A percentile compares a stretch with the other conserved stretches of the same genome.
Conservation (phyloP, 2,888 invertebrate genomes). For the Sinopyrophorus schimmeli region DNA sequence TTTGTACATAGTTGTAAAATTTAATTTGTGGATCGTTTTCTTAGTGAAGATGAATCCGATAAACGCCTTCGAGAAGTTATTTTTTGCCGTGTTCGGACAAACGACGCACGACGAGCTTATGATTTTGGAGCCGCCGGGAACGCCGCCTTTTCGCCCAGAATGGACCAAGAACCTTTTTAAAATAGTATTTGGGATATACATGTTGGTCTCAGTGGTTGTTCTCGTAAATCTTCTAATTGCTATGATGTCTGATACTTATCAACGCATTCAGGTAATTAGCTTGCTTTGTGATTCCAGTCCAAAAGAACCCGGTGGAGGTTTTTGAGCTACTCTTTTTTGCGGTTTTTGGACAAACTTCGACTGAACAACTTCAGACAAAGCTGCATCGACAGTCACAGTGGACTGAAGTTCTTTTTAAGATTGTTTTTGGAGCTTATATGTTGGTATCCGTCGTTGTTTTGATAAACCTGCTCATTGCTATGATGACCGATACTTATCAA, state of each 20-base stretch:
- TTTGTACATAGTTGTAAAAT: conserved; percentile 7
- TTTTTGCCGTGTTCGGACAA: conserved; percentile 97
- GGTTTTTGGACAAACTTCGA: conserved; percentile 92
- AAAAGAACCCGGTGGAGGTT: conserved; percentile 87
- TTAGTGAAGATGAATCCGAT: conserved; percentile 84
- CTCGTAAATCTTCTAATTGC: conserved; percentile 99
- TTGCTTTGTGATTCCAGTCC: conserved; percentile 73
- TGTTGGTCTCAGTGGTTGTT: conserved; percentile 97
- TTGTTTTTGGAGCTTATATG: conserved; percentile 93
- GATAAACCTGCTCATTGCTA: conserved; percentile 99
- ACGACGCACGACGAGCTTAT: conserved; percentile 80
- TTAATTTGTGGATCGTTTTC: conserved; percentile 43
- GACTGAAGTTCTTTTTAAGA: conserved; percentile 86
- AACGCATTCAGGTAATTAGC: conserved; percentile 92
- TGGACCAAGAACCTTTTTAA: conserved; percentile 89
- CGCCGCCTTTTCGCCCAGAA: conserved; percentile 73
- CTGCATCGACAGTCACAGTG: conserved; percentile 70
- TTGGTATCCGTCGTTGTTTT: conserved; percentile 98
- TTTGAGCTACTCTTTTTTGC: conserved; percentile 99
- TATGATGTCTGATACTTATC: conserved; percentile 99
- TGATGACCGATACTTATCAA: conserved; percentile 99
- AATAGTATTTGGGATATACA: conserved; percentile 94
- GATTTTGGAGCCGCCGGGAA: conserved; percentile 46
- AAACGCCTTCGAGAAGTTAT: conserved; percentile 95
- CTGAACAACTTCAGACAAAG: conserved; percentile 71